These are phyloP conservation scores for Psilanteris sp. DNA, from an alignment of 1,140 invertebrate genomes.

Conservation along the genomic window DNA sequence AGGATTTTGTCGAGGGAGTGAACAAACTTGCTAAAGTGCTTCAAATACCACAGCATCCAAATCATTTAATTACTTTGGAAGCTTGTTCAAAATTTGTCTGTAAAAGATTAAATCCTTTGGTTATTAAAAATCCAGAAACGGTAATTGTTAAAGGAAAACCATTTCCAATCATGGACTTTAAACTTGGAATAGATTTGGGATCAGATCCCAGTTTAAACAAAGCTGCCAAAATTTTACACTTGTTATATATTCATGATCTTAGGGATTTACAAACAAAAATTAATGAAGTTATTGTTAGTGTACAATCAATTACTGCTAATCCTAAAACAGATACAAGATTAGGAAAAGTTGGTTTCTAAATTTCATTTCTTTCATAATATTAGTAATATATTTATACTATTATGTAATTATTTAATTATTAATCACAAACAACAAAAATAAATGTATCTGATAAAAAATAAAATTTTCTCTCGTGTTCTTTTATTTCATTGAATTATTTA, in stretches of 20 bases:
- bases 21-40: slow-evolving; percentile 88
- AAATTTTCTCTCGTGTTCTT: too few species aligned
- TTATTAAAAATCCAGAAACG: slow-evolving; percentile 84
- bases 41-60: slow-evolving; percentile 88
- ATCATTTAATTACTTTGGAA: slow-evolving; percentile 88
- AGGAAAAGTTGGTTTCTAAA: slow-evolving; percentile 92
- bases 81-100: slow-evolving; percentile 86
- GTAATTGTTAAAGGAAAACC: slow-evolving; percentile 82
- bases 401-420: too few species aligned
- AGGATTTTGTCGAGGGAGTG: slow-evolving; percentile 91
- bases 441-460: too few species aligned
- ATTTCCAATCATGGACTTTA: slow-evolving; percentile 84
- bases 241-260: slow-evolving; percentile 95
- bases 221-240: slow-evolving; percentile 89
- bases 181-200: slow-evolving; percentile 84
- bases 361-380: too few species aligned
- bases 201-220: slow-evolving; percentile 87
- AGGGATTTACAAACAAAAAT: slow-evolving; percentile 95
- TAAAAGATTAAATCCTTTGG: slow-evolving; percentile 84
- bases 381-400: too few species aligned
- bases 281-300: slow-evolving; percentile 94
- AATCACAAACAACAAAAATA: too few species aligned
- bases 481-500: too few species aligned
- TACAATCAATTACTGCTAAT: slow-evolving; percentile 96
- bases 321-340: slow-evolving; percentile 97